Evolutionary conservation across 2,888 invertebrate genomes (phyloP).

Genomic region (Brachyopa scutellaris): DNA sequence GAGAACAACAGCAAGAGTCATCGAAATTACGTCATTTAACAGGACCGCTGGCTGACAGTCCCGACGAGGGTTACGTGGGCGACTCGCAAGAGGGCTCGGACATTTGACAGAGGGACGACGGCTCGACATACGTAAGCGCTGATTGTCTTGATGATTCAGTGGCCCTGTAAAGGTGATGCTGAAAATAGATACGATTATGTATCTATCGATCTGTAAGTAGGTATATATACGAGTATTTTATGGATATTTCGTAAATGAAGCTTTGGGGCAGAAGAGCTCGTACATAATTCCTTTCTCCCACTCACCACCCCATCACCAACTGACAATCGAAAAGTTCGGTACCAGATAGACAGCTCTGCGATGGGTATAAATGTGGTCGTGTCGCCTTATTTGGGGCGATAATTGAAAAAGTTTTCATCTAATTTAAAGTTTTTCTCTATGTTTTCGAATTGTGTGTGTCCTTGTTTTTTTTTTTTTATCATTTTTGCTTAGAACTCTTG

Average conservation of each 20-base stretch:
- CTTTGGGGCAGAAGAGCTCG: neutral
- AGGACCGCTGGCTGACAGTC: slow-evolving; percentile 88
- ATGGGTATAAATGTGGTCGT: neutral
- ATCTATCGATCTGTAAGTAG: slow-evolving; percentile 42
- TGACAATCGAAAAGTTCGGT: slow-evolving; percentile 52
- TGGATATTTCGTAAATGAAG: slow-evolving; percentile 46
- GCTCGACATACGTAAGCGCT: slow-evolving; percentile 74
- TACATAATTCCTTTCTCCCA: neutral
- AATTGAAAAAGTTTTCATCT: slow-evolving; percentile 80
- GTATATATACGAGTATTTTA: neutral
- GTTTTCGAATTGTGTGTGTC: neutral
- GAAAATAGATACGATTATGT: slow-evolving; percentile 15
- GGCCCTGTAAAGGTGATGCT: slow-evolving; percentile 77
- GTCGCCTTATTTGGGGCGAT: slow-evolving; percentile 59
- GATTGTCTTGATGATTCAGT: slow-evolving; percentile 80
- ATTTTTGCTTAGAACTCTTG: neutral
- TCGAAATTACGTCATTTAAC: slow-evolving; percentile 83
- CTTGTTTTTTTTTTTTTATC: too few species aligned
- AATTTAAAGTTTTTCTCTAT: slow-evolving; percentile 74
- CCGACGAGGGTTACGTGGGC: slow-evolving; percentile 94
- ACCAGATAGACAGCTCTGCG: slow-evolving; percentile 27
- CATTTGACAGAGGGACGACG: slow-evolving; percentile 84
- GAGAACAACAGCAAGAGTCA: slow-evolving; percentile 78
- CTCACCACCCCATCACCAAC: neutral
- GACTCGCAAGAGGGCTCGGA: slow-evolving; percentile 87